phyloP scores from a whole-genome alignment of 2,888 invertebrate species.

The Heliconius ismenius region DNA sequence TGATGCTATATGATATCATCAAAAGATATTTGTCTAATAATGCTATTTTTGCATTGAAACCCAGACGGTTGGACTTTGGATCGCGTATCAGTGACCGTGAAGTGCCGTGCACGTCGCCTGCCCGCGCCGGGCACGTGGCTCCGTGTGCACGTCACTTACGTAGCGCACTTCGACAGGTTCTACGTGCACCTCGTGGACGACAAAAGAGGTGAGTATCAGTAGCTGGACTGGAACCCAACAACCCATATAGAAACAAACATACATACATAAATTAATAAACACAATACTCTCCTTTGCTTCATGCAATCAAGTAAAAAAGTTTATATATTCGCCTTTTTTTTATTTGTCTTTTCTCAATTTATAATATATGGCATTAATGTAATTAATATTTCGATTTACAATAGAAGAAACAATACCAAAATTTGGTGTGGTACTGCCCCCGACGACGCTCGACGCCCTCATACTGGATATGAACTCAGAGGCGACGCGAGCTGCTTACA shows the following conservation, averaged over 20 bases:
- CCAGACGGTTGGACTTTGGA: conserved; percentile 77
- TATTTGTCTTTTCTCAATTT: neutral
- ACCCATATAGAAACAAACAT: too few relatives aligned
- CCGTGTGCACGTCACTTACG: conserved; percentile 59
- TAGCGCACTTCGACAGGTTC: conserved; percentile 66
- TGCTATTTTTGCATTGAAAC: too few relatives aligned
- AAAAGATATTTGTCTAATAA: too few relatives aligned
- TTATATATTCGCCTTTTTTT: neutral
- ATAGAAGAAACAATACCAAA: conserved; percentile 49
- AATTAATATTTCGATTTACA: conserved; percentile 33
- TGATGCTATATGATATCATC: too few relatives aligned
- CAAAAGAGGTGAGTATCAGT: conserved; percentile 35
- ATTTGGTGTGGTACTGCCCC: conserved; percentile 66
- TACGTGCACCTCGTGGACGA: conserved; percentile 60
- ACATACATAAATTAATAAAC: too few relatives aligned
- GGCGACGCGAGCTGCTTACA: conserved; percentile 57
- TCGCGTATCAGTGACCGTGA: conserved; percentile 56
- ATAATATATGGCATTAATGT: neutral
- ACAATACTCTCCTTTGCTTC: too few relatives aligned
- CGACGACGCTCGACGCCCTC: conserved; percentile 55
- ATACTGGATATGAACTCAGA: conserved; percentile 71
- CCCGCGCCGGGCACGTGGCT: conserved; percentile 64
- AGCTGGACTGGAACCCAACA: too few relatives aligned
- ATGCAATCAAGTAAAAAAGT: too few relatives aligned
- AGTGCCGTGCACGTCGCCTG: conserved; percentile 53